Base-by-base conservation (phyloP, 2,888 invertebrate species). In the Patella caerulea region DNA sequence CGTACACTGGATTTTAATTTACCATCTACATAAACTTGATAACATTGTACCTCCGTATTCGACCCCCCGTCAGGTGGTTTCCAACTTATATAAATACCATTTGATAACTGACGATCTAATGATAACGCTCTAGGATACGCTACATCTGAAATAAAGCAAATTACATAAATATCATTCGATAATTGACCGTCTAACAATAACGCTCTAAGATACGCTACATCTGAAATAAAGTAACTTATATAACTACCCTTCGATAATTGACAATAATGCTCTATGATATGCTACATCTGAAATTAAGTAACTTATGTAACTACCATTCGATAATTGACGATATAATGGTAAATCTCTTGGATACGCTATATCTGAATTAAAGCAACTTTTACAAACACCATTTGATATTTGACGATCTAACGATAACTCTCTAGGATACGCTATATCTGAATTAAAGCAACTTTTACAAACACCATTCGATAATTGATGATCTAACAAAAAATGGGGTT, bases 81-180 rank as follows among this genome's bases (percentile, higher is more conserved):
- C 99, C 99, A 99, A 86, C 98, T 97, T 91, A 99, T 97, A 90
- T 99, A 94, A 87, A 99, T 96, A 92, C 98, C 98, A 94, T 98
- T 98, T 94, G 98, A 97, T 90, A 99, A 94, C 93, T 99, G 98
- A 87, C 98, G 94, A 93, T 99, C 99, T 92, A 99, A 94, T 79
- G 97, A 97, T 91, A 99, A 94, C 93, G 98, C 97, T 92, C 96
- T 95, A 83, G 99, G 99, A 92, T 96, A 97, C 92, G 98, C 98
- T 94, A 98, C 98, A 97, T 83, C 89, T 89, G 83, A n/a, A 78
- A 80, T 12, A 24, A 75, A 72, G 19, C 99, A 99, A n/a, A 86
- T 97, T 91, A 99, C 97, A 90, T 99, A 94, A 87, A 99, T 96
- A 92, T 98, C 98, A 94, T 98, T 98, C 94, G 98, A 97, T 90